Evolutionary conservation across 37 sponge, comb jelly and placozoan genomes (phyloP), one percentile per base, ranked within the genome.

Genomic region (Bolinopsis microptera): DNA sequence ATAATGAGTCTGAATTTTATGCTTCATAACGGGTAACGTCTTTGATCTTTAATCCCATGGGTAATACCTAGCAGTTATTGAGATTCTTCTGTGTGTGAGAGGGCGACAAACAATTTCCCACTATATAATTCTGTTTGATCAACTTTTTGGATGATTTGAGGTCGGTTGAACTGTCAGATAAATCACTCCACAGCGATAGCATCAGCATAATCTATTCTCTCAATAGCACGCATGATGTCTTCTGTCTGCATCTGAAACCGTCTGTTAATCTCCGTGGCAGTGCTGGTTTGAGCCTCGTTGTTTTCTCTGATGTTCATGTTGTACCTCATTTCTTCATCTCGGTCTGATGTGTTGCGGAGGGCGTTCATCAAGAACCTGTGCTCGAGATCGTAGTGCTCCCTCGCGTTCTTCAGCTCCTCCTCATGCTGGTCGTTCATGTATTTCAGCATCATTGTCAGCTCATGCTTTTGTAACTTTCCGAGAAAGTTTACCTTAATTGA

Each of bases 121-220:
- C n/a, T n/a, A n/a, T n/a, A n/a, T n/a, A n/a, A n/a, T n/a, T n/a
- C n/a, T n/a, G n/a, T n/a, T n/a, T n/a, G n/a, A n/a, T n/a, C n/a
- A n/a, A n/a, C n/a, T n/a, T n/a, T n/a, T n/a, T n/a, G n/a, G n/a
- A n/a, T n/a, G n/a, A n/a, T n/a, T n/a, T n/a, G n/a, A n/a, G n/a
- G n/a, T n/a, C n/a, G n/a, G n/a, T n/a, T n/a, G n/a, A n/a, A n/a
- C n/a, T n/a, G n/a, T n/a, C n/a, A n/a, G n/a, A n/a, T n/a, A 72
- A 8, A 24, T 28, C 31, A 72, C 25, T 72, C 75, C 27, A n/a
- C 31, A n/a, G 75, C 75, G 27, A 72, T 72, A 21, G 27, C 31
- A 21, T 72, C 75, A 72, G 31, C 75, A 72, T 28, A 72, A 5
- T 72, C 31, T 72, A 72, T 72, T 21, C 75, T 72, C 75, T 72